Percentiles rank a stretch among this genome's conserved stretches.
Evolutionary conservation across 2,113 vertebrate species (phyloP).

Genomic region (Nasalis larvatus): DNA sequence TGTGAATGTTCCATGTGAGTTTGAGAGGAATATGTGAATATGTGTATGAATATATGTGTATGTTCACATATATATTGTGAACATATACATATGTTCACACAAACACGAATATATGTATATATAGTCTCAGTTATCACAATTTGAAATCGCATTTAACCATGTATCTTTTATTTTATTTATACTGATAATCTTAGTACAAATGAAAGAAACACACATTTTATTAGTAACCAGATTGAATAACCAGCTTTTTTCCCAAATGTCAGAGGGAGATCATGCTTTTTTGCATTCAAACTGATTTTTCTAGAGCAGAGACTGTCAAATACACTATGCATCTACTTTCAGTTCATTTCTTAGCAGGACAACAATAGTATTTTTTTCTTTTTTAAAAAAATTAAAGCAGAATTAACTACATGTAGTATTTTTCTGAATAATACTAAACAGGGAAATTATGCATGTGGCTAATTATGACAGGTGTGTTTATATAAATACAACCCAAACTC

Average conservation of each 20-base stretch:
- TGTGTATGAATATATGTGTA: neutral
- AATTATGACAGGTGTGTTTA: constrained; percentile 59
- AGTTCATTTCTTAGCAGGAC: neutral
- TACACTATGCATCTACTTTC: neutral
- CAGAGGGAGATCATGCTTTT: neutral
- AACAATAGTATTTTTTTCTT: neutral
- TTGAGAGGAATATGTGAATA: neutral
- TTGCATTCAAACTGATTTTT: neutral
- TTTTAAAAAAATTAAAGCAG: neutral
- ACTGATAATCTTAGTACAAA: neutral
- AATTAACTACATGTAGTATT: neutral
- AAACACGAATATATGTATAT: neutral
- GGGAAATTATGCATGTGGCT: constrained; percentile 3
- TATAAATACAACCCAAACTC: neutral
- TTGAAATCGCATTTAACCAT: neutral
- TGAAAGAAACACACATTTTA: neutral
- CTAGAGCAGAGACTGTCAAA: neutral
- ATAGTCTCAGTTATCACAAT: neutral
- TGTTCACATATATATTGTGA: neutral
- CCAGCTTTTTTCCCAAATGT: neutral
- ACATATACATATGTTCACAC: neutral
- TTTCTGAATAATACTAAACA: constrained; percentile 26
- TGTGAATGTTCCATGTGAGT: neutral
- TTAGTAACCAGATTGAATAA: neutral
- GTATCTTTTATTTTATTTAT: neutral